A percentile compares a stretch with the other conserved stretches of the same genome.
Evolutionary conservation across 2,797 vertebrate species (phyloP).

Genomic region (Serranus cabrilla): DNA sequence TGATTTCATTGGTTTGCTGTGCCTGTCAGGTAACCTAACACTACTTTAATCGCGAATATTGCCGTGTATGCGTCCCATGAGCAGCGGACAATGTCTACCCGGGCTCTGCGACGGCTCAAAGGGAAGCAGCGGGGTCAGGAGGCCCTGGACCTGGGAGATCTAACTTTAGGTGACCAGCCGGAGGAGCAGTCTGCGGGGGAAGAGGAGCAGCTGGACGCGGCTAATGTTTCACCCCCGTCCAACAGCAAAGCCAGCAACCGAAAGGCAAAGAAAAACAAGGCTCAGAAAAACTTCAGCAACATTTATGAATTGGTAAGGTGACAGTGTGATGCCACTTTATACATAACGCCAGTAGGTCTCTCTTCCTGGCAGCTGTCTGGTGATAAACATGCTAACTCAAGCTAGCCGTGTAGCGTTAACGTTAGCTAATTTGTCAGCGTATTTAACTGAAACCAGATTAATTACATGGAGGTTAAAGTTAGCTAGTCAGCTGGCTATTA

Average conservation of each 20-base stretch:
- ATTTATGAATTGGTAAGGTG: conserved; percentile 91
- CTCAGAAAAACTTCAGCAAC: conserved; percentile 88
- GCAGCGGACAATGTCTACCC: conserved; percentile 87
- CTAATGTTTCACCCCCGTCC: conserved; percentile 56
- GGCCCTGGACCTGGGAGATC: conserved; percentile 80
- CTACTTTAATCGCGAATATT: not conserved
- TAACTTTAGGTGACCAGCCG: conserved; percentile 67
- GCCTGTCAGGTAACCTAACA: conserved; percentile 14
- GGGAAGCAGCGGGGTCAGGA: conserved; percentile 94
- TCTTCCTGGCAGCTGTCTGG: not conserved
- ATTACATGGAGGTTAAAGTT: not conserved
- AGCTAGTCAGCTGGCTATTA: not conserved
- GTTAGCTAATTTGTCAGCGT: not conserved
- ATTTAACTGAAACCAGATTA: not conserved
- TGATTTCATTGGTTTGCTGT: not conserved
- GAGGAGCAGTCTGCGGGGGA: conserved; percentile 69
- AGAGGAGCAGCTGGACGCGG: conserved; percentile 60
- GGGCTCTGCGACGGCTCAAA: conserved; percentile 91
- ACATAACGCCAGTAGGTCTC: not conserved
- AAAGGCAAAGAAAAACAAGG: conserved; percentile 83
- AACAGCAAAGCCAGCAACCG: conserved; percentile 54
- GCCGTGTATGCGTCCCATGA: conserved; percentile 5
- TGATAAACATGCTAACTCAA: conserved; percentile 19
- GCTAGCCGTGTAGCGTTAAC: conserved; percentile 29
- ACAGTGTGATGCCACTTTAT: not conserved